Evolutionary conservation across 2,888 invertebrate species (phyloP).

Genomic region (Sycophila texana): DNA sequence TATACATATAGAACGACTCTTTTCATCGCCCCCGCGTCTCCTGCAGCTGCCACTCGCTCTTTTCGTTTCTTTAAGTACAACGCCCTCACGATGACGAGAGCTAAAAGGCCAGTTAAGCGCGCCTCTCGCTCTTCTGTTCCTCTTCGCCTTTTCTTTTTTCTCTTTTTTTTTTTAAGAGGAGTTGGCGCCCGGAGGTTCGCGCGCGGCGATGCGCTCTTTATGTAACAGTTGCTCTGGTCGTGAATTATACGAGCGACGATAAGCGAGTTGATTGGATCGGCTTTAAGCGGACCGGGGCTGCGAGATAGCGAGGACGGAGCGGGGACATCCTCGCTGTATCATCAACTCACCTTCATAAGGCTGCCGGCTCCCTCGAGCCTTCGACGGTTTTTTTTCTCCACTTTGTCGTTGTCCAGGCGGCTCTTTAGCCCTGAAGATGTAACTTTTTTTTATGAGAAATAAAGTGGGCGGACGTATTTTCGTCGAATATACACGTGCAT

Average conservation of each 20-base stretch:
- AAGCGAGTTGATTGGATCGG: background rate
- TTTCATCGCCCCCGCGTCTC: background rate
- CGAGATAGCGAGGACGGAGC: background rate
- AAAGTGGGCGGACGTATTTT: too few relatives aligned
- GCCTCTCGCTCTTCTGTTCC: background rate
- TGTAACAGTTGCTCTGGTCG: background rate
- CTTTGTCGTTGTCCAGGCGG: background rate
- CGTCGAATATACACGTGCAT: too few relatives aligned
- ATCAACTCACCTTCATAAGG: too few relatives aligned
- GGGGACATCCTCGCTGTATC: background rate
- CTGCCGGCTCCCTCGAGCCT: too few relatives aligned
- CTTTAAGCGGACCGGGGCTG: background rate
- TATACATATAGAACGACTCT: background rate
- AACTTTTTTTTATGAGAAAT: too few relatives aligned
- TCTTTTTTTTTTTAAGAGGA: slow-evolving; percentile 15
- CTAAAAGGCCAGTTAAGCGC: slow-evolving; percentile 9
- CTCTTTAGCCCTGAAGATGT: too few relatives aligned
- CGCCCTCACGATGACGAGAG: slow-evolving; percentile 26
- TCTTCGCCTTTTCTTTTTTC: background rate
- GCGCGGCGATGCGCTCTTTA: background rate
- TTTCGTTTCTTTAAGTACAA: slow-evolving; percentile 46
- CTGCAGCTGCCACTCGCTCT: background rate
- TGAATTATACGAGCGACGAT: slow-evolving; percentile 24
- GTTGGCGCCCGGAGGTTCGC: background rate
- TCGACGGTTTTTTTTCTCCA: background rate